These are phyloP conservation scores for Scatophagus argus DNA, from an alignment of 2,113 vertebrate genomes.

Conservation along the genomic window DNA sequence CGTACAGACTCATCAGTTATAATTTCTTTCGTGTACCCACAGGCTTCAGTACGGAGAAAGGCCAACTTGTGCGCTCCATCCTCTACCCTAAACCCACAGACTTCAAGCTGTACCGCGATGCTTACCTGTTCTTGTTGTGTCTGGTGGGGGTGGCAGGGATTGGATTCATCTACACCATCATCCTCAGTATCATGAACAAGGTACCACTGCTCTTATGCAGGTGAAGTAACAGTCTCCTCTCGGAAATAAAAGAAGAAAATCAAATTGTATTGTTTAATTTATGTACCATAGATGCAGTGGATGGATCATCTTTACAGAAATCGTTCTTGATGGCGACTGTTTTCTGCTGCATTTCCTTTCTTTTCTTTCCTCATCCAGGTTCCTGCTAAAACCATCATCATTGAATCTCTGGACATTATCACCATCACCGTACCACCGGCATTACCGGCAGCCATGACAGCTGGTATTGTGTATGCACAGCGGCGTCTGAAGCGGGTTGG, in stretches of 20 bases:
- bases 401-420: conserved; percentile 95
- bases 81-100: conserved; percentile 97
- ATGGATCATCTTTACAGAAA: no score
- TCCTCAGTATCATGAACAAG: conserved; percentile 90
- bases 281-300: no score
- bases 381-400: conserved; percentile 86
- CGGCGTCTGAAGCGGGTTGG: conserved; percentile 91
- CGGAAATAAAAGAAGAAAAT: not conserved
- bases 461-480: conserved; percentile 95
- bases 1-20: not conserved
- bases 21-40: conserved; percentile 17
- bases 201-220: conserved; percentile 64
- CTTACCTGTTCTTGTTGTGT: conserved; percentile 93
- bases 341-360: no score
- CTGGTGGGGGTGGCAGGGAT: conserved; percentile 92
- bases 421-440: conserved; percentile 97
- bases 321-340: no score
- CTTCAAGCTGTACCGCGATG: conserved; percentile 96
- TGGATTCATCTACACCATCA: conserved; percentile 93
- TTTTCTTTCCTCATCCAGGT: conserved; percentile 80
- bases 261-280: not conserved
- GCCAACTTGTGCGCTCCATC: conserved; percentile 95
- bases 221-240: not conserved
- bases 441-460: conserved; percentile 96
- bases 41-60: conserved; percentile 97